Percentiles rank a stretch among this genome's conserved stretches.
Conservation (phyloP, 2,888 invertebrate genomes). For the Agriopis leucophaearia region DNA sequence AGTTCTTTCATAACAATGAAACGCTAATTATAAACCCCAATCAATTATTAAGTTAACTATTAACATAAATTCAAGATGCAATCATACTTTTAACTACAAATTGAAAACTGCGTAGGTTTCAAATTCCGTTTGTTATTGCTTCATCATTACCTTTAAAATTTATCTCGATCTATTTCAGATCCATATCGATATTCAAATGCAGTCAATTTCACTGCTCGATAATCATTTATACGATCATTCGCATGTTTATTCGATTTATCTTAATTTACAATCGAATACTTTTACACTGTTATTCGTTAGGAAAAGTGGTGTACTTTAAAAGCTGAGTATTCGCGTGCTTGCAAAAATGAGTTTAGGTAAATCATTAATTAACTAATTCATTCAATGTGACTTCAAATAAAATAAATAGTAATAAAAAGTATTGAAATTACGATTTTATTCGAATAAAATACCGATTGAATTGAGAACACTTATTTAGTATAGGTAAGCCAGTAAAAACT, state of each 20-base stretch:
- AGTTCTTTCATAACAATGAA: not conserved
- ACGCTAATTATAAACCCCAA: not conserved
- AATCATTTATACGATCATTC: slow-evolving; percentile 24
- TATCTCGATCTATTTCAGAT: slow-evolving; percentile 26
- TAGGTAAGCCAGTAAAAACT: too few species aligned
- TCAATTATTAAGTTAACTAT: not conserved
- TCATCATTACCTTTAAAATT: slow-evolving; percentile 22
- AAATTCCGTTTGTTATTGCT: slow-evolving; percentile 20
- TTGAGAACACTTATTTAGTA: too few species aligned
- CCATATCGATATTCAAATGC: slow-evolving; percentile 26
- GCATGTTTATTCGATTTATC: slow-evolving; percentile 34
- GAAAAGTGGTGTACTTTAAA: slow-evolving; percentile 60
- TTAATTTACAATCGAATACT: slow-evolving; percentile 47
- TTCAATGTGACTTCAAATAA: too few species aligned
- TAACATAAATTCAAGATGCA: slow-evolving; percentile 1
- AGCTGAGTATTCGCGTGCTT: slow-evolving; percentile 47
- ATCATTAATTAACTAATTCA: too few species aligned
- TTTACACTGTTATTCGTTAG: slow-evolving; percentile 77
- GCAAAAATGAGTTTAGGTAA: not conserved
- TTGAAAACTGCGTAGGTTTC: slow-evolving; percentile 22
- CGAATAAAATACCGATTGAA: too few species aligned
- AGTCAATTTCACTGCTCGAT: slow-evolving; percentile 17
- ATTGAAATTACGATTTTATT: too few species aligned
- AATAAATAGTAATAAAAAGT: too few species aligned
- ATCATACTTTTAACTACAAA: slow-evolving; percentile 15